Base-by-base conservation (phyloP, 2,113 vertebrate genomes). In the Ibidorhyncha struthersii region DNA sequence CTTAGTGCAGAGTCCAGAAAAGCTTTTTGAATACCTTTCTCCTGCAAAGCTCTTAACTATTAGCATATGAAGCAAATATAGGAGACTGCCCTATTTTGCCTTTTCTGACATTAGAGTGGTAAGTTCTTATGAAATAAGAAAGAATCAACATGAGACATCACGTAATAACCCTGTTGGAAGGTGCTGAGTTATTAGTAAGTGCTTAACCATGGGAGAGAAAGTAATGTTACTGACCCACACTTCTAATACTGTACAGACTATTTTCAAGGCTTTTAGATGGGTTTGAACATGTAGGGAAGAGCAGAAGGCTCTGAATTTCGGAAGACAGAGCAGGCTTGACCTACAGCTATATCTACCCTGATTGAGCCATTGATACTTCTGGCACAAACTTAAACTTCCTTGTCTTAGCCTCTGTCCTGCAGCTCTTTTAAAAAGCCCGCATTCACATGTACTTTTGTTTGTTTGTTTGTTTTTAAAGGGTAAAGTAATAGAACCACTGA, bases 401-500 rank as follows among this genome's bases (percentile, higher is more conserved):
- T 89, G 20, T 29, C 76, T 78, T 55, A 4, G 4, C n/a, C 43
- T 65, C 19, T 89, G 53, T n/a, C 49, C 94, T 70, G 82, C 55
- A 53, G 8, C 80, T 71, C 38, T 14, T 41, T 10, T 3, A 69
- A 69, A 92, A 77, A 91, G 88, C 76, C 63, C 41, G 25, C 43
- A 12, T 82, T 89, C 80, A 76, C 36, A 0, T 4, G 52, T 23
- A 14, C 25, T 43, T 66, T 74, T 11, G 70, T 72, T 47, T 72
- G 26, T 79, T 63, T 67, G 65, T 10, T 53, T 55, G 16, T 83
- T 72, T 84, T 40, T 78, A 8, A 85, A 99, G 99, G 99, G 99
- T 83, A 99, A 99, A 98, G 99, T 99, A 82, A 99, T 99, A 96
- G 99, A 99, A 96, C 99, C 99, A 5, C 98, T 99, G 97, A 99